phyloP scores from a whole-genome alignment of 1,140 invertebrate genomes.

The Meloidogyne chitwoodi region DNA sequence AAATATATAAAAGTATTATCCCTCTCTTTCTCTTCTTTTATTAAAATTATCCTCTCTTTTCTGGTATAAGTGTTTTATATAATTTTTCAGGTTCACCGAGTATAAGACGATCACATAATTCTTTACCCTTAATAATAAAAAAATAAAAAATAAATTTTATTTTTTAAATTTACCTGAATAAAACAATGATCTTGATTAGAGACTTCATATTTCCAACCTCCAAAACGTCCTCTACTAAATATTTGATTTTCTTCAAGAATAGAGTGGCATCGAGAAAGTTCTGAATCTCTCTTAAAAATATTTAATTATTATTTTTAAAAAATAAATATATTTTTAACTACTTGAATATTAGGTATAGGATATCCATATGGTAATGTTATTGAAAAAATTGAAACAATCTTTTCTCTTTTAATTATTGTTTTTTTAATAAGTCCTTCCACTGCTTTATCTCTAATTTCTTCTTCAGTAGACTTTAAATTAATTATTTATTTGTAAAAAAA shows the following conservation, averaged over 20 bases:
- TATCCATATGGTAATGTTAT: constrained; percentile 56
- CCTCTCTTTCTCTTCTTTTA: too few species aligned
- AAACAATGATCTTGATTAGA: constrained; percentile 56
- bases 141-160: not conserved
- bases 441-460: constrained; percentile 51
- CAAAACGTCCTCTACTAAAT: constrained; percentile 58
- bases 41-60: constrained; percentile 49
- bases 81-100: constrained; percentile 53
- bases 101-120: constrained; percentile 52
- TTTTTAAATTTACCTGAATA: constrained; percentile 47
- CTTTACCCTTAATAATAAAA: constrained; percentile 39
- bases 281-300: constrained; percentile 45
- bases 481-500: too few species aligned
- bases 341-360: constrained; percentile 55
- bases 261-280: constrained; percentile 54
- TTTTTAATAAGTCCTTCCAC: constrained; percentile 57
- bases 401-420: constrained; percentile 52
- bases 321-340: constrained; percentile 17
- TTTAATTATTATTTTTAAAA: constrained; percentile 20
- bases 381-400: constrained; percentile 52
- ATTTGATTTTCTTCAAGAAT: constrained; percentile 51
- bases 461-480: constrained; percentile 47
- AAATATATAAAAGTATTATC: too few species aligned
- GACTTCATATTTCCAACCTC: constrained; percentile 60
- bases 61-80: constrained; percentile 51